Evolutionary conservation across 1,140 invertebrate genomes (phyloP), one percentile per base, ranked within the genome.

Genomic region (Eufriesea mexicana): DNA sequence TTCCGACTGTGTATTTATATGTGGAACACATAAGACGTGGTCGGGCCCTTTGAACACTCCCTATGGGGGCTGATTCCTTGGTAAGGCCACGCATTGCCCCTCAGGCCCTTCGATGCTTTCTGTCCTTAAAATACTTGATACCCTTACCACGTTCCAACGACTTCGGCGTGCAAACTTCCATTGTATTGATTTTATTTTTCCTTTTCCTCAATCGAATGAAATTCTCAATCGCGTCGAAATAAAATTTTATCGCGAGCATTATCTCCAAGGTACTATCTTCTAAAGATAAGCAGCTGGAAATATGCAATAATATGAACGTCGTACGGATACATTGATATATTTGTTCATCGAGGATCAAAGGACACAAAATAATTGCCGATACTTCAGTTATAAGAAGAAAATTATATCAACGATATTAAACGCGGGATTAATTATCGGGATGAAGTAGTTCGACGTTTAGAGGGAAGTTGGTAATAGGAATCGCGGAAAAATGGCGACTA

Each of bases 1-100:
- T 66, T 62, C 25, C 49, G 20, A 55, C 61, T 73, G 83, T 88
- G 74, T 51, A 71, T 61, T 73, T 61, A 42, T 74, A 84, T 77
- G 55, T 78, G 51, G 49, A 66, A 66, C 45, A 47, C 73, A 86
- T 87, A 79, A 82, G 76, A 72, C 72, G 83, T 73, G 73, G 86
- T 89, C 85, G 83, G 90, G 86, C 89, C 90, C 91, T 91, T 91
- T 81, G 86, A 79, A 89, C 82, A 93, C 92, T 91, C 84, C 92
- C 91, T 92, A 74, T 88, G 84, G 88, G 87, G 92, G 89, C 91
- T 93, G 91, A 75, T 93, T 45, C 89, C 92, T 93, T 93, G 92
- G 86, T 93, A 93, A 84, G 62, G 88, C 91, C 92, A 92, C 92
- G 92, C 92, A 93, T 88, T 85, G 86, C 88, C 89, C 91, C 86